Evolutionary conservation across 2,113 vertebrate genomes (phyloP), one percentile per base, ranked within the genome.

Genomic region (Bos javanicus): DNA sequence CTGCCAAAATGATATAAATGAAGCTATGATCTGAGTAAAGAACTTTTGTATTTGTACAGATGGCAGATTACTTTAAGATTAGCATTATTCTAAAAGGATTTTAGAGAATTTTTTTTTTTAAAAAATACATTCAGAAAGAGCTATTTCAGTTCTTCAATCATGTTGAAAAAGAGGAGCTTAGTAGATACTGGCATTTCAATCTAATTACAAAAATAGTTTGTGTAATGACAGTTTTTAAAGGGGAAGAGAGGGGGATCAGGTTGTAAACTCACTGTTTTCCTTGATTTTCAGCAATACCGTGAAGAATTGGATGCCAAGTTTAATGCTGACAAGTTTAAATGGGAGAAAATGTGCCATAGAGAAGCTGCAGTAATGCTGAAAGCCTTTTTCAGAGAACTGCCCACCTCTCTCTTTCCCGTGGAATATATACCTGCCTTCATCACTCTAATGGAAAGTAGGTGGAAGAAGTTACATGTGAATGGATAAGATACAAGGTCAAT

Each of bases 381-480:
- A 98, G 99, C 99, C 90, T 99, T 99, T 97, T 99, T 99, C 98
- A 98, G 99, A 97, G 99, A 99, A 92, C 98, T 99, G 46, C 99
- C 99, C 3, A 99, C 99, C 57, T 99, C 99, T 7, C 98, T 99
- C 52, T 99, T 99, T 97, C 99, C 99, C 1, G 98, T 99, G 97
- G 99, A 99, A 71, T 99, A 99, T 92, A 98, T 99, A 46, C 99
- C 99, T 30, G 99, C 99, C 91, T 99, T 99, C 98, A 98, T 99
- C 97, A 98, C 96, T 0, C 98, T 99, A 4, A 99, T 99, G 88
- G 99, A 99, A 98, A 99, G 99, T 99, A 99, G 19, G 99, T 99
- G 54, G 86, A 94, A 84, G 67, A 6, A 4, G 59, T n/a, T 80
- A 57, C 56, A 0, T 11, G 12, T 33, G 36, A 84, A 50, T 43